These are phyloP conservation scores for Porites australiensis DNA, from an alignment of 64 coral and sea anemone genomes.

Conservation along the genomic window DNA sequence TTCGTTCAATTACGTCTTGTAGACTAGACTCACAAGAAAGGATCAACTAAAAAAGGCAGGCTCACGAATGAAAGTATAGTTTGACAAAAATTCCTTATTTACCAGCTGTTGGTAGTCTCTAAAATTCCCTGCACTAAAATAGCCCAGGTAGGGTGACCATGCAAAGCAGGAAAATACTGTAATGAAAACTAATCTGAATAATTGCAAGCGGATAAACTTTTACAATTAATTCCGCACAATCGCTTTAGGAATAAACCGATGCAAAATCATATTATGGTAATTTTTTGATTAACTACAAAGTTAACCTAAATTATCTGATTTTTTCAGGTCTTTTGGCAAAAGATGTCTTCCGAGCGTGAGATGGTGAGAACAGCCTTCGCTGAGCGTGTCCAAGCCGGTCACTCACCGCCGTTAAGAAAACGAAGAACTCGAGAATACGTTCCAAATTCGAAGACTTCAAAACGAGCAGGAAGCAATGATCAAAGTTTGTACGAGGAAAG, in stretches of 20 bases:
- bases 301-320: not conserved
- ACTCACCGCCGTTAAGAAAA: constrained; percentile 70
- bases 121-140: not conserved
- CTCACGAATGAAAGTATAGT: no score
- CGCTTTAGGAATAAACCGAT: not conserved
- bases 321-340: constrained; percentile 10
- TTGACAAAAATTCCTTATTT: not conserved
- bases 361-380: constrained; percentile 30
- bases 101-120: not conserved
- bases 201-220: not conserved
- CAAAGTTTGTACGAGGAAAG: not conserved
- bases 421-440: constrained; percentile 87
- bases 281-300: not conserved
- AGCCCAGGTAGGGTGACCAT: not conserved
- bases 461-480: not conserved
- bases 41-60: not conserved
- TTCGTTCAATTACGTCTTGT: not conserved
- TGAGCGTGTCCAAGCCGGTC: constrained; percentile 68
- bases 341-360: constrained; percentile 16
- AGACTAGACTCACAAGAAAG: not conserved
- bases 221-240: not conserved
- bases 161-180: not conserved
- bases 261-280: not conserved
- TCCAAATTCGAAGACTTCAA: constrained; percentile 59
- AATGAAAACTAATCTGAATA: not conserved